Evolutionary conservation across 2,113 vertebrate genomes (phyloP).

Genomic region (Trachemys scripta): DNA sequence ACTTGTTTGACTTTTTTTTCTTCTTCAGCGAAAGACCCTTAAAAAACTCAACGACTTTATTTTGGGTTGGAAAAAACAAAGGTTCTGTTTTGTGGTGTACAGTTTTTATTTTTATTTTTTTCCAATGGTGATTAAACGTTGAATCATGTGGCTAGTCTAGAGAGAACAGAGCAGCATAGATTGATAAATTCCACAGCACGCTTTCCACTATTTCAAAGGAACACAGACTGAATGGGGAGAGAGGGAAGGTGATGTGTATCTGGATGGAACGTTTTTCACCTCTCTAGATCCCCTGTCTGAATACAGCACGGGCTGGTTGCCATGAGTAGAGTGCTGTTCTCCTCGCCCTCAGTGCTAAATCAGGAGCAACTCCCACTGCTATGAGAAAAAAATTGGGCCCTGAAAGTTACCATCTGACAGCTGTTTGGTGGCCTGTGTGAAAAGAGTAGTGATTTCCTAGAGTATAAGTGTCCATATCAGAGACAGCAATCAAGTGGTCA

Average conservation of each 20-base stretch:
- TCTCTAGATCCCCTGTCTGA: neutral
- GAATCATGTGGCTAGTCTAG: neutral
- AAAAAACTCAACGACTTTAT: neutral
- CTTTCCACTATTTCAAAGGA: neutral
- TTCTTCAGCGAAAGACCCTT: neutral
- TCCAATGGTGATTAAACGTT: neutral
- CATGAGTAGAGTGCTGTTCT: neutral
- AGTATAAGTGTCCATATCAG: neutral
- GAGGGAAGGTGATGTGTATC: neutral
- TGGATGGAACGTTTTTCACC: neutral
- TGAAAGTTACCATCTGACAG: accelerated
- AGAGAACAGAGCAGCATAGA: accelerated
- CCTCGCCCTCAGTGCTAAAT: neutral
- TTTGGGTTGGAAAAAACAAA: neutral
- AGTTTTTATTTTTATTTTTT: neutral
- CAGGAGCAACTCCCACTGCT: neutral
- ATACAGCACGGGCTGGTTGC: accelerated
- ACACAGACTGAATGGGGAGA: neutral
- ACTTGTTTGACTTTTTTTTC: neutral
- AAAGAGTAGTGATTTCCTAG: accelerated
- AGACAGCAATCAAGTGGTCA: accelerated
- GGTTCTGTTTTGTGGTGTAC: neutral
- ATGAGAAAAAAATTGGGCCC: neutral
- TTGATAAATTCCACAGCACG: accelerated
- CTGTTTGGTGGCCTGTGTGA: neutral